These are phyloP conservation scores for Hippasteria phrygiana DNA, from an alignment of 53 echinoderm and acorn worm species.

Conservation along the genomic window DNA sequence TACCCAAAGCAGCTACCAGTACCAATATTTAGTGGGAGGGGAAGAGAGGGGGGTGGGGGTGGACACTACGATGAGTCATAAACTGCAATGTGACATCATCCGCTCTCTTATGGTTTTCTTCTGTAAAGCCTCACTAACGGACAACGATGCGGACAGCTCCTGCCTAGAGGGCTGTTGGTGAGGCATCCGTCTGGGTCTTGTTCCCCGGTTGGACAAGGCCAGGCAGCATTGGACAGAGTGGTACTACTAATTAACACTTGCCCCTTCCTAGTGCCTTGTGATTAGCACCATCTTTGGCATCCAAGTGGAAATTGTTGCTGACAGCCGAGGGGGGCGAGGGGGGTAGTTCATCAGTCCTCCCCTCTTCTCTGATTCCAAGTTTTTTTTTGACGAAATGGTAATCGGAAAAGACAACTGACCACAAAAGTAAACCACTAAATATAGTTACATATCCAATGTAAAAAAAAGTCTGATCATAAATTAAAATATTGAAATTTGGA, in stretches of 20 bases:
- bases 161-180: background rate
- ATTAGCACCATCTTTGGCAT: background rate
- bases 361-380: background rate
- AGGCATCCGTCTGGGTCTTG: background rate
- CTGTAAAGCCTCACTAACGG: background rate
- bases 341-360: background rate
- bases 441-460: too few relatives aligned
- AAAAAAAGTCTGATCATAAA: too few relatives aligned
- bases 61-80: too few relatives aligned
- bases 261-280: background rate
- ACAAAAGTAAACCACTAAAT: too few relatives aligned
- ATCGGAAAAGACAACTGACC: too few relatives aligned
- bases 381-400: too few relatives aligned
- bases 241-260: background rate
- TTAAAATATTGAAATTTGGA: too few relatives aligned
- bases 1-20: too few relatives aligned
- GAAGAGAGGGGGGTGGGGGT: too few relatives aligned
- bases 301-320: background rate
- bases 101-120: background rate
- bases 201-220: background rate
- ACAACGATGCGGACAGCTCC: background rate
- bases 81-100: too few relatives aligned
- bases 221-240: background rate
- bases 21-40: too few relatives aligned
- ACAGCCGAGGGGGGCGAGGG: constrained; percentile 14